phyloP scores from a whole-genome alignment of 2,888 invertebrate species.

The Lasius platythorax region DNA sequence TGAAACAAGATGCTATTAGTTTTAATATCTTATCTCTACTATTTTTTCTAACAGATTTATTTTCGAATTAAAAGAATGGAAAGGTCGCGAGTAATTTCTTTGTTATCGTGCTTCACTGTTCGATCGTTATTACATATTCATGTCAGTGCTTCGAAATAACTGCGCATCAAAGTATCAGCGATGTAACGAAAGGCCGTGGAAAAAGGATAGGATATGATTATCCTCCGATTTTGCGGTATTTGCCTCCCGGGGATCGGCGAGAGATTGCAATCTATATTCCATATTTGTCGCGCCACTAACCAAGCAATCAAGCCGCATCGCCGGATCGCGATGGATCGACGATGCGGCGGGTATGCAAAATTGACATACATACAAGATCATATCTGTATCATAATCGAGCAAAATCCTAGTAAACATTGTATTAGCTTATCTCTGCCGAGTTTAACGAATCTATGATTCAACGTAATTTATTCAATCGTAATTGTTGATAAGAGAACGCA shows the following conservation, averaged over 20 bases:
- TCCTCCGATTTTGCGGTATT: conserved; percentile 68
- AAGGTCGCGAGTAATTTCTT: background rate
- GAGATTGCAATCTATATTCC: conserved; percentile 76
- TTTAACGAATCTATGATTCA: background rate
- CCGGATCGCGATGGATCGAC: conserved; percentile 62
- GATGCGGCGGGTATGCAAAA: conserved; percentile 39
- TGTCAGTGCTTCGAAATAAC: background rate
- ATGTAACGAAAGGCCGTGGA: background rate
- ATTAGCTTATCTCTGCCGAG: background rate
- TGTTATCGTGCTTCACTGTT: background rate
- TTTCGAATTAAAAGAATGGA: background rate
- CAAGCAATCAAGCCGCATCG: conserved; percentile 73
- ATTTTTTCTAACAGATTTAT: background rate
- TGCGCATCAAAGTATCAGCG: background rate
- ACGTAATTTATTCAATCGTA: background rate
- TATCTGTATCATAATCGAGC: conserved; percentile 9
- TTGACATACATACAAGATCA: conserved; percentile 26
- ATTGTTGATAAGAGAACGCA: background rate
- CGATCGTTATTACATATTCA: background rate
- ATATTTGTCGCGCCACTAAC: conserved; percentile 78
- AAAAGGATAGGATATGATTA: conserved; percentile 21
- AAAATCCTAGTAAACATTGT: conserved; percentile 11
- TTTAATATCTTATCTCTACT: background rate
- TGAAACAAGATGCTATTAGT: no score
- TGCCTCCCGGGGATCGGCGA: conserved; percentile 65